These are phyloP conservation scores for Rhea americana DNA, from an alignment of 2,113 vertebrate species.

Conservation along the genomic window DNA sequence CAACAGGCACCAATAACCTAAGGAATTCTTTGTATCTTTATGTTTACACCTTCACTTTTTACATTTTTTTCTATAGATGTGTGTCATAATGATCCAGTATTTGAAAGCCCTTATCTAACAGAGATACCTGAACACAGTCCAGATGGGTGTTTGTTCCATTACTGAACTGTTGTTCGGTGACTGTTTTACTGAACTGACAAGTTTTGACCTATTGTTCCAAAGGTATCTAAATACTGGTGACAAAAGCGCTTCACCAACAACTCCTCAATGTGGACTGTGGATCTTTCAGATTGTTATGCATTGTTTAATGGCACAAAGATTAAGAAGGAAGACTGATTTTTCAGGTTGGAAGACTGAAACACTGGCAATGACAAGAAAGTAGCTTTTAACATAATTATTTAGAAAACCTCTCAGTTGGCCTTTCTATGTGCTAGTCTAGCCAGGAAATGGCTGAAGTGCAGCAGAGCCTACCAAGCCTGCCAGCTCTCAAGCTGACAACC, in stretches of 20 bases:
- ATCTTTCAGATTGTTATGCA: background rate
- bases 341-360: background rate
- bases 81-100: background rate
- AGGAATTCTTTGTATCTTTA: background rate
- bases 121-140: background rate
- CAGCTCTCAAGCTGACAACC: background rate
- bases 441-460: background rate
- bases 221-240: background rate
- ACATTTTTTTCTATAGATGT: background rate
- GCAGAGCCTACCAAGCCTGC: background rate
- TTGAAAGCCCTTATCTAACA: background rate
- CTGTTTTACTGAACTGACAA: no score
- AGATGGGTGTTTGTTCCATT: background rate
- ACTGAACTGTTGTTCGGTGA: no score
- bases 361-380: background rate
- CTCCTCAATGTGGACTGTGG: background rate
- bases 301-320: background rate
- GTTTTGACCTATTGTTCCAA: background rate
- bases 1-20: background rate
- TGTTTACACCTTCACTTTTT: background rate
- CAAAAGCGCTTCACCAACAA: background rate
- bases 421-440: background rate
- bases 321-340: background rate
- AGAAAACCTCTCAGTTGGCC: background rate
- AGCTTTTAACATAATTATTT: conserved; percentile 22